Conservation (phyloP, 2,797 vertebrate species). For the Alcedo quadribrachys region DNA sequence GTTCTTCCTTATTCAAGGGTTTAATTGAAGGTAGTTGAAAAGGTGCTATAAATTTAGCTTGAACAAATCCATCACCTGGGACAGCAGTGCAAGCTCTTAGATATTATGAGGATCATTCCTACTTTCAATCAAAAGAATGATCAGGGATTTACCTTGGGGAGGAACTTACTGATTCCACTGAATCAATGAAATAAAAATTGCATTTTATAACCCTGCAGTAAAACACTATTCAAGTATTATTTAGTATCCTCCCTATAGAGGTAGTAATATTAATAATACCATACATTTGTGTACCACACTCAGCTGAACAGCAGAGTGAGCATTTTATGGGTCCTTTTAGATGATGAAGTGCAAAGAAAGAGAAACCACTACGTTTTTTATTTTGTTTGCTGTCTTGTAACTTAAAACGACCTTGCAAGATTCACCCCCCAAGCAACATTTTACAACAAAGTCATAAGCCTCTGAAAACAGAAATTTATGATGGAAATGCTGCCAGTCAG, state of each 20-base stretch:
- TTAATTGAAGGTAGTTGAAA: constrained; percentile 35
- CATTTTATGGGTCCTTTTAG: constrained; percentile 39
- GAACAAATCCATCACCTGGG: constrained; percentile 36
- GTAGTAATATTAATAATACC: background rate
- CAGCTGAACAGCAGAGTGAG: background rate
- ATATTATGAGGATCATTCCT: constrained; percentile 44
- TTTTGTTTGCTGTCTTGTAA: constrained; percentile 64
- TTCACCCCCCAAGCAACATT: constrained; percentile 59
- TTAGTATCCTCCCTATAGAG: constrained; percentile 14
- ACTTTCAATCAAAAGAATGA: constrained; percentile 11
- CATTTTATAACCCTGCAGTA: background rate
- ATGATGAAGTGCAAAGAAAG: constrained; percentile 45
- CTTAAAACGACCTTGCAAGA: constrained; percentile 73
- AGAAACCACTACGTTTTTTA: constrained; percentile 68
- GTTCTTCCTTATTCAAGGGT: constrained; percentile 6
- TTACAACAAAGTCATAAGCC: constrained; percentile 73
- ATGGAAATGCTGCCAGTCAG: constrained; percentile 66
- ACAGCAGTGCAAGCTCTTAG: constrained; percentile 5
- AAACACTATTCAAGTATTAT: constrained; percentile 16
- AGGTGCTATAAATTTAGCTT: constrained; percentile 25
- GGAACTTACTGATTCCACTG: background rate
- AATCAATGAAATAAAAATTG: constrained; percentile 9
- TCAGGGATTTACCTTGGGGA: background rate
- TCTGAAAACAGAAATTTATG: constrained; percentile 72
- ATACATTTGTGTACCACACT: constrained; percentile 16